Base-by-base conservation (phyloP, 2,113 vertebrate species). In the Mus pahari region DNA sequence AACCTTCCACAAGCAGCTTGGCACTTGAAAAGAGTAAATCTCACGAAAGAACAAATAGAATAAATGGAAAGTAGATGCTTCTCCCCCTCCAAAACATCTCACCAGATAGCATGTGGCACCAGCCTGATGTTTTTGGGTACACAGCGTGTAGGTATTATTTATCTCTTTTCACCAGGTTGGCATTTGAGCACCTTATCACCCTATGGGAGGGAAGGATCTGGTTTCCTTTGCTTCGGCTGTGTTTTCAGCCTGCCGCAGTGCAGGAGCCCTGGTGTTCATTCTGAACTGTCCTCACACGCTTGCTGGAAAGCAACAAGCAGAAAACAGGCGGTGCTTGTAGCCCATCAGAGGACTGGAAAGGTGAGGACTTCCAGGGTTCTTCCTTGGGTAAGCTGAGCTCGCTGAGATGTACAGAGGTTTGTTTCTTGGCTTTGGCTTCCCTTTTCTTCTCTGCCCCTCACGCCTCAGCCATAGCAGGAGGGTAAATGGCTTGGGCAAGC, bases 111-210 rank as follows among this genome's bases (percentile, higher is more conserved):
- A 12, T 33, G 31, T 48, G 77, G 17, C 9, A 10, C 42, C 86
- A 83, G 89, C 28, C 90, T 92, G 94, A 77, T 81, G 92, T 95
- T 95, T 90, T 19, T 16, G 42, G 82, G 82, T 73, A n/a, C 50
- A 36, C 42, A 58, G 28, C 81, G 81, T 60, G 89, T 91, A 89
- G 89, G 89, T 73, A 22, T 89, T 88, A 94, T 79, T 96, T 94
- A 86, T 90, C 86, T 86, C 95, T 68, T 95, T 91, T 96, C 91
- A 92, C 89, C 95, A 62, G 10, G 7, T 64, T 96, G 96, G 74
- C 95, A 84, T 96, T 96, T 96, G 79, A 93, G 73, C 50, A 31
- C 45, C 91, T 94, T 87, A 94, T 97, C 68, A 1, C 66, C 36
- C 3, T 33, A 53, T 66, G 71, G 17, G 50, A 91, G 60, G 89